Evolutionary conservation across 2,888 invertebrate species (phyloP).

Genomic region (Ariolimax columbianus): DNA sequence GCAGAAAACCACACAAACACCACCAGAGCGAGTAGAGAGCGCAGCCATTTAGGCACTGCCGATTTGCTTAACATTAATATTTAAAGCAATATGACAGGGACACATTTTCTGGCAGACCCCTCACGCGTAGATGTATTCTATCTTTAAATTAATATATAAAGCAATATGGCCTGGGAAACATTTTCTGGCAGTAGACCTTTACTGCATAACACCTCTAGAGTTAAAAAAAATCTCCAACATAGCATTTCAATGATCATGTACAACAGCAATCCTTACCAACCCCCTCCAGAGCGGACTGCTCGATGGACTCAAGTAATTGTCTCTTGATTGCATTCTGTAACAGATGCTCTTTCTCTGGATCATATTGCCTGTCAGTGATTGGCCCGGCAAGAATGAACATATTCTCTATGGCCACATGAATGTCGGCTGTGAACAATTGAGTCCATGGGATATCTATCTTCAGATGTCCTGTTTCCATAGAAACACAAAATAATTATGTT

Average conservation of each 20-base stretch:
- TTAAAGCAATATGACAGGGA: too few species aligned
- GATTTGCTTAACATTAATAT: too few species aligned
- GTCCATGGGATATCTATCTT: conserved; percentile 86
- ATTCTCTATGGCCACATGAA: conserved; percentile 87
- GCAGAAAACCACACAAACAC: too few species aligned
- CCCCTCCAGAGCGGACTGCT: conserved; percentile 61
- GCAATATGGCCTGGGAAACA: too few species aligned
- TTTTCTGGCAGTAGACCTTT: too few species aligned
- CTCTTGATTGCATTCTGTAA: conserved; percentile 86
- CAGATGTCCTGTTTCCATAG: conserved; percentile 71
- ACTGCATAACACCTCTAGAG: too few species aligned
- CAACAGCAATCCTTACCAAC: conserved; percentile 60
- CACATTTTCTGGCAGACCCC: too few species aligned
- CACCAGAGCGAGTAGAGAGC: too few species aligned
- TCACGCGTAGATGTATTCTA: too few species aligned
- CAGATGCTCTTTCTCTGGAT: conserved; percentile 86
- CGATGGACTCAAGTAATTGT: conserved; percentile 85
- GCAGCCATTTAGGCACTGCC: too few species aligned
- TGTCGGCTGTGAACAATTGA: conserved; percentile 86
- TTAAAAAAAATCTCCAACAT: too few species aligned
- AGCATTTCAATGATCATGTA: not conserved
- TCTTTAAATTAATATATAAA: too few species aligned
- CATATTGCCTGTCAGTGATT: conserved; percentile 83
- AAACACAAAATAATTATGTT: not conserved
- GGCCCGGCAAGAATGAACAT: conserved; percentile 88